Percentiles rank a stretch among this genome's conserved stretches.
phyloP scores from a whole-genome alignment of 2,797 vertebrate species.

The Neostethus bicornis region DNA sequence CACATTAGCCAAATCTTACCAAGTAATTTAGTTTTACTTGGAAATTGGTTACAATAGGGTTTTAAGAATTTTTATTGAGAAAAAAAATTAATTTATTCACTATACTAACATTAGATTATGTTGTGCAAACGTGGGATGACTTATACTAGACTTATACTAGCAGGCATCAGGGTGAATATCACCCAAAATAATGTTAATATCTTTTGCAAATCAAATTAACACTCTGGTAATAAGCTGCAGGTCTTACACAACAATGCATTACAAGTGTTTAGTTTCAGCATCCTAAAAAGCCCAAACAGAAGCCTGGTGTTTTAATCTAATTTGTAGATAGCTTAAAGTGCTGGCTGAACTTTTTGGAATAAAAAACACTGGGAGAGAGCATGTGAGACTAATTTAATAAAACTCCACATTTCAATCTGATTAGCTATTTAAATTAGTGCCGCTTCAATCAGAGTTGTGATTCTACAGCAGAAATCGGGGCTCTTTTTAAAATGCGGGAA shows the following conservation, averaged over 20 bases:
- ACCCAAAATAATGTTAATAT: constrained; percentile 10
- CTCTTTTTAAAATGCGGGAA: constrained; percentile 7
- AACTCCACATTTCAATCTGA: constrained; percentile 1
- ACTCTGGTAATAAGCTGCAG: constrained; percentile 9
- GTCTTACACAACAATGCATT: neutral
- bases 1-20: constrained; percentile 7
- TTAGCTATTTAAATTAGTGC: constrained; percentile 5
- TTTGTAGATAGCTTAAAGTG: constrained; percentile 7
- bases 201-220: constrained; percentile 2
- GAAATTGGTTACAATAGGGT: constrained; percentile 19
- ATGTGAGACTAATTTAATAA: constrained; percentile 7
- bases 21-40: constrained; percentile 11
- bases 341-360: constrained; percentile 6
- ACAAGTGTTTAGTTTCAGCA: neutral
- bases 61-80: constrained; percentile 14
- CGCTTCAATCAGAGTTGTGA: neutral
- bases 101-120: too few species aligned
- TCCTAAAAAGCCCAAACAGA: constrained; percentile 10
- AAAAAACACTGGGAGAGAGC: neutral
- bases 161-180: neutral
- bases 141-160: too few species aligned
- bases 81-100: constrained; percentile 3
- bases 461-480: neutral
- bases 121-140: too few species aligned
- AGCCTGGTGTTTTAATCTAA: constrained; percentile 8